Base-by-base conservation (phyloP, 1,140 invertebrate species). In the Cataglyphis hispanica region DNA sequence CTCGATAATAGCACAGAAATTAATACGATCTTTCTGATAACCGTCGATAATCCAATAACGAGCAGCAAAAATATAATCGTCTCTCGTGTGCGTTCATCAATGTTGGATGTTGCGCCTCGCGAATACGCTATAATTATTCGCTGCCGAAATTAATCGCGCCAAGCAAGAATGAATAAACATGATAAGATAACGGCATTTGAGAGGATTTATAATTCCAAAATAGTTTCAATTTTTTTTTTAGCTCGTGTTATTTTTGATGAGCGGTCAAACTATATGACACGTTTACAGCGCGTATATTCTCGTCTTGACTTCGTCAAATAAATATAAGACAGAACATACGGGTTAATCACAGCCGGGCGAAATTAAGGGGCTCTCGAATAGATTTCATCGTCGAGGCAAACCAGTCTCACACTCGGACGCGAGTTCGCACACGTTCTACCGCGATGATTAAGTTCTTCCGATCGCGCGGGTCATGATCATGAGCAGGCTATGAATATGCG, bases 381-480 rank as follows among this genome's bases (percentile, higher is more conserved):
- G 53, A 88, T 88, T 76, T 83, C 67, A 74, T 61, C 22, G 67
- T 31, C 50, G 67, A 64, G 83, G 64, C 53, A 61, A 89, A 53
- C 86, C 70, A 66, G 78, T 66, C 46, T 76, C 64, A 86, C 58
- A 61, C 66, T 67, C 56, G 64, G 64, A 37, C 50, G 66, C 22
- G 56, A 78, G 66, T 22, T 27, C 43, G 27, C 70, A 81, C 87
- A 89, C 87, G 77, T 63, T 86, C 66, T 43, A 46, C 58, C 87
- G 72, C 50, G 87, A 89, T 89, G 88, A 89, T 89, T 89, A 86
- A 89, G 88, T 88, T 86, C 85, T 89, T 84, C 87, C 85, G 88
- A 89, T 89, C 88, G 76, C 76, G 64, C 70, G 75, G 88, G 58
- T 89, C 87, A 86, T 84, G 88, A 89, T 89, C 88, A 89, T 87